Evolutionary conservation across 2,797 vertebrate genomes (phyloP).

Genomic region (Alosa sapidissima): DNA sequence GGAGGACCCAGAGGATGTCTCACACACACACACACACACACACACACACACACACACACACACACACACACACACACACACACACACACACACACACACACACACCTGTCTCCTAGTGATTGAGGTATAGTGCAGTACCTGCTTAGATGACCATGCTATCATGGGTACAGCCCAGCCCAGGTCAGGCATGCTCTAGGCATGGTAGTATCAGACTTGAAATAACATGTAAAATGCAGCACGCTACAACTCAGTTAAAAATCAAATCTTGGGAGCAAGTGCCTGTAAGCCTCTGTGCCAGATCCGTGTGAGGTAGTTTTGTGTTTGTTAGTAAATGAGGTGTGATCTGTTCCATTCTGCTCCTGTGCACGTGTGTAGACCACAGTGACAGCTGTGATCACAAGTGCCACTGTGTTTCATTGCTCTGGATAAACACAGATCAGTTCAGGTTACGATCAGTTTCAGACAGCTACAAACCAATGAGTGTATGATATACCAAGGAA

Average conservation of each 20-base stretch:
- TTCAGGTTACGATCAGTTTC: background rate
- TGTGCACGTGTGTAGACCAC: background rate
- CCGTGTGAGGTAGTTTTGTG: background rate
- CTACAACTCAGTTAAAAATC: background rate
- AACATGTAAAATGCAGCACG: background rate
- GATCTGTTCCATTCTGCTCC: background rate
- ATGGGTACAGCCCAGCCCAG: background rate
- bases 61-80: constrained; percentile 66
- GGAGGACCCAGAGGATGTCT: constrained; percentile 29
- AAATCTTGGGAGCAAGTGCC: background rate
- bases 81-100: constrained; percentile 65
- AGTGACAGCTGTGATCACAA: background rate
- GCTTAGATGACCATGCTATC: background rate
- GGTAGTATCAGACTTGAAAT: background rate
- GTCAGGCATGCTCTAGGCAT: background rate
- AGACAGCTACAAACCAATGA: background rate
- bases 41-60: constrained; percentile 66
- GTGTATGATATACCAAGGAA: background rate
- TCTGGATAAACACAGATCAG: background rate
- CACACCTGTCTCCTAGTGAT: background rate
- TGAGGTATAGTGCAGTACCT: constrained; percentile 12
- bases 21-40: constrained; percentile 75
- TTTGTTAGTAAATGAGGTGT: background rate
- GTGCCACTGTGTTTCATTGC: background rate
- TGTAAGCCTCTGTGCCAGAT: constrained; percentile 17